A percentile compares a stretch with the other conserved stretches of the same genome.
Evolutionary conservation across 2,888 invertebrate genomes (phyloP).

Genomic region (Lycophotia porphyrea): DNA sequence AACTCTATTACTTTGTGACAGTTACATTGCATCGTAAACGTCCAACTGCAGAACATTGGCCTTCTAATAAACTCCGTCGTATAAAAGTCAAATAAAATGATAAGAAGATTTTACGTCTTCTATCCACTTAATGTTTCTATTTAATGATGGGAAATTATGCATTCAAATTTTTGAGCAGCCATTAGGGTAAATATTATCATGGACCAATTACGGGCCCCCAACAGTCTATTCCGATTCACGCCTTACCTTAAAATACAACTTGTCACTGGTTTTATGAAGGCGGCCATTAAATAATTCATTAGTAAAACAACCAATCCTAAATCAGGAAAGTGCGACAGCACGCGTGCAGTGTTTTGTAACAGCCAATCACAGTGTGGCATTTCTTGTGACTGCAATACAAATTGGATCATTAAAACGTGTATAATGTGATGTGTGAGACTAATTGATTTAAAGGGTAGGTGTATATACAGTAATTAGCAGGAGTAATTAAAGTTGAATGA

Average conservation of each 20-base stretch:
- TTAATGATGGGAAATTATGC: slow-evolving; percentile 58
- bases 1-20: slow-evolving; percentile 1
- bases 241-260: slow-evolving; percentile 49
- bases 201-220: slow-evolving; percentile 51
- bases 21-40: slow-evolving; percentile 35
- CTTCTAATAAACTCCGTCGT: slow-evolving; percentile 19
- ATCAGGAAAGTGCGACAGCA: slow-evolving; percentile 69
- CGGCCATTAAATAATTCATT: slow-evolving; percentile 77
- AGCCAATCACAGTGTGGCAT: slow-evolving; percentile 70
- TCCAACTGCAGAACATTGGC: slow-evolving; percentile 24
- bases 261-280: slow-evolving; percentile 69
- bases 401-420: slow-evolving; percentile 57
- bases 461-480: slow-evolving; percentile 27
- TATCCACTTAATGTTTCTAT: slow-evolving; percentile 40
- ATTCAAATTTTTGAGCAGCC: slow-evolving; percentile 43
- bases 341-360: slow-evolving; percentile 60
- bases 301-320: slow-evolving; percentile 76
- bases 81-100: slow-evolving; percentile 52
- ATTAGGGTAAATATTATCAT: slow-evolving; percentile 42
- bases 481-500: slow-evolving; percentile 38
- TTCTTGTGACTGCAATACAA: slow-evolving; percentile 64
- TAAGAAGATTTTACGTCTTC: slow-evolving; percentile 38
- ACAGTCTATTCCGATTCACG: slow-evolving; percentile 28
- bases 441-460: slow-evolving; percentile 41
- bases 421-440: slow-evolving; percentile 26